A percentile compares a stretch with the other conserved stretches of the same genome.
phyloP scores from a whole-genome alignment of 2,113 vertebrate genomes.

The Danionella cerebrum region DNA sequence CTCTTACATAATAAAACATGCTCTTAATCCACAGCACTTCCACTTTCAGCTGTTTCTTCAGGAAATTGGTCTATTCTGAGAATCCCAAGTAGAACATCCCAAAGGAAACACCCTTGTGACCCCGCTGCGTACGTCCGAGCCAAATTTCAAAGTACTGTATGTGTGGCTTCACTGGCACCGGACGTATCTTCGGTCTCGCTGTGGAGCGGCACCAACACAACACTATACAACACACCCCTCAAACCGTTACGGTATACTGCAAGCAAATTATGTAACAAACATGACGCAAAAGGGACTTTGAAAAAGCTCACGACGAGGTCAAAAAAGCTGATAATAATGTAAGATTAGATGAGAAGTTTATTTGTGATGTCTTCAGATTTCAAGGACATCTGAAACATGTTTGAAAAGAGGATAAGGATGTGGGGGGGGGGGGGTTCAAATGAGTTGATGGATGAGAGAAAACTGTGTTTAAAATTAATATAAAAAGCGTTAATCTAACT shows the following conservation, averaged over 20 bases:
- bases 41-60: constrained; percentile 26
- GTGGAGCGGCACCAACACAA: not conserved
- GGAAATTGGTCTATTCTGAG: constrained; percentile 28
- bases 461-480: too few species aligned
- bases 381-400: too few species aligned
- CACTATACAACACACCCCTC: too few species aligned
- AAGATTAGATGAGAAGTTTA: not conserved
- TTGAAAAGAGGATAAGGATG: too few species aligned
- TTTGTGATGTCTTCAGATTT: too few species aligned
- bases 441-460: too few species aligned
- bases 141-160: constrained; percentile 2
- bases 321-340: not conserved
- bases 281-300: not conserved
- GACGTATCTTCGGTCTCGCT: not conserved
- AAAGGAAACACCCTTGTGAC: constrained; percentile 9
- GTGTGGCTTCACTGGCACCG: not conserved
- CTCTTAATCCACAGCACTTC: constrained; percentile 9
- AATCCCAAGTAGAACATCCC: not conserved
- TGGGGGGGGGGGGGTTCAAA: too few species aligned
- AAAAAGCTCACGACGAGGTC: not conserved
- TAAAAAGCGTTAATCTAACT: too few species aligned
- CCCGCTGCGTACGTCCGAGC: not conserved
- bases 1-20: not conserved
- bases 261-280: not conserved
- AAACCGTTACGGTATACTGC: not conserved